Base-by-base conservation (phyloP, 2,888 invertebrate genomes). In the Orchesellides sinensis region DNA sequence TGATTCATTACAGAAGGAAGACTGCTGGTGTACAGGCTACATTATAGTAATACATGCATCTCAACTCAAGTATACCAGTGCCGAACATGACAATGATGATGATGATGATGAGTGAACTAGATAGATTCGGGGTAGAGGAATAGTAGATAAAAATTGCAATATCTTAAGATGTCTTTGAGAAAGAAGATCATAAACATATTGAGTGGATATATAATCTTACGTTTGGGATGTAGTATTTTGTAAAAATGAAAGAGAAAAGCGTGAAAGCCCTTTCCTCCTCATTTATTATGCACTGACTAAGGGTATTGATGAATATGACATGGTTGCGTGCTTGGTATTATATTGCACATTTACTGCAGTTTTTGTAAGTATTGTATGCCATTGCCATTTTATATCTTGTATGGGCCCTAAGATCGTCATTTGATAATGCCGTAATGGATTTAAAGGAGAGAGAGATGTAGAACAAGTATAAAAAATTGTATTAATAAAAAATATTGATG, bases 171-270 rank as follows among this genome's bases (percentile, higher is more conserved):
- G n/a, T n/a, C n/a, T n/a, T n/a, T n/a, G n/a, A n/a, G n/a, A n/a
- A n/a, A n/a, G 17, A 47, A 3, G n/a, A 3, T 10, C 19, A 21
- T 52, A 52, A 17, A 52, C 2, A 2, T 21, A 17, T 3, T 40
- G 52, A n/a, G 19, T 52, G 19, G 19, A 21, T 21, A 52, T 21
- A 21, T 17, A 52, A 52, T 17, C n/a, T 25, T 54, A 21, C 23
- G 21, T 54, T 54, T 12, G 54, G 49, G 49, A 23, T 25, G 45
- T 12, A 27, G 25, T 17, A 68, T 27, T 25, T 21, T 23, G 40
- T 45, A 65, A 68, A 69, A 73, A 66, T 72, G 80, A 72, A 80
- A 72, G 72, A 73, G 80, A 80, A 73, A 72, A 80, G 65, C 72
- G 70, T 73, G 80, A 80, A 80, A 72, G 80, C 80, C n/a, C 35